Percentiles rank a stretch among this genome's conserved stretches.
phyloP scores from a whole-genome alignment of 2,113 vertebrate species.

The Lophius piscatorius region DNA sequence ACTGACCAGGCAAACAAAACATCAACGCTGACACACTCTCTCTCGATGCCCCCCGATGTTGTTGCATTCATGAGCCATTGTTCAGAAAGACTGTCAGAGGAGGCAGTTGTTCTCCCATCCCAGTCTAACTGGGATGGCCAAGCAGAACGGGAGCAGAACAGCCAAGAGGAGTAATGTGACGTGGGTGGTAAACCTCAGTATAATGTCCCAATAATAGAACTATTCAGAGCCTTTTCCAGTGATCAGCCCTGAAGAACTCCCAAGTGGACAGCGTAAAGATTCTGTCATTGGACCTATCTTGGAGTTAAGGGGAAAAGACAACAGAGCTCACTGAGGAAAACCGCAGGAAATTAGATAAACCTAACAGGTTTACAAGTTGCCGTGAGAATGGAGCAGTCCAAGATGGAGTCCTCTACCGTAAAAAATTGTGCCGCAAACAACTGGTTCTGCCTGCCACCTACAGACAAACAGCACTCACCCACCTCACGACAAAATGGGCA shows the following conservation, averaged over 20 bases:
- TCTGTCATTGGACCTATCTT: not conserved
- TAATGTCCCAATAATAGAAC: not conserved
- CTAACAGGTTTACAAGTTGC: too few species aligned
- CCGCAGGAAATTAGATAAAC: too few species aligned
- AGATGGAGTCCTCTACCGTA: too few species aligned
- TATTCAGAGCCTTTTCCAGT: not conserved
- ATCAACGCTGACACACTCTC: too few species aligned
- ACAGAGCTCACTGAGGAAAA: not conserved
- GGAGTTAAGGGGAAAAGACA: not conserved
- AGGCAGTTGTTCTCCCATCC: not conserved
- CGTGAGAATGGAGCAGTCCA: too few species aligned
- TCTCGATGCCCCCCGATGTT: too few species aligned
- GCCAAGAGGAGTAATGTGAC: not conserved
- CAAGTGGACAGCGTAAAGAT: not conserved
- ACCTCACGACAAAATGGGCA: too few species aligned
- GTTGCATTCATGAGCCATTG: not conserved
- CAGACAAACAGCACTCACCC: too few species aligned
- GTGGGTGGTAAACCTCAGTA: not conserved
- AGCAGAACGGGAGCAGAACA: not conserved
- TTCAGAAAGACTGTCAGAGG: not conserved
- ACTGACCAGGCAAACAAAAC: too few species aligned
- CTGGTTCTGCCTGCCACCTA: too few species aligned
- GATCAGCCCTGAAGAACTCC: not conserved
- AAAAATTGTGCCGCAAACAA: too few species aligned
- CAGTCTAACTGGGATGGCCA: too few species aligned